Base-by-base conservation (phyloP, 2,797 vertebrate species). In the Phoxinus dragarum region DNA sequence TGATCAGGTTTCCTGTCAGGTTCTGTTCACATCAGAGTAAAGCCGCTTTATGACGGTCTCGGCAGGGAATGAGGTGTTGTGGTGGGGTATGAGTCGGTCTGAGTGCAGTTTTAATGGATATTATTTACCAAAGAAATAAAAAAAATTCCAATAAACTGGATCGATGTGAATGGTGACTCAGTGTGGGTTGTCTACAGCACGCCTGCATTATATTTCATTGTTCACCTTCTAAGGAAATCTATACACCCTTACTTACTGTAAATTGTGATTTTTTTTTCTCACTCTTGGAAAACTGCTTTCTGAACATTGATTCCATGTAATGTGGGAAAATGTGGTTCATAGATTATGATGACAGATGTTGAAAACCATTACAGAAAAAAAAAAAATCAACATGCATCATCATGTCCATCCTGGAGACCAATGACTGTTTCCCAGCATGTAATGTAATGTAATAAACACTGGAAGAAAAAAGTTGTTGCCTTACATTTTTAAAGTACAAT, bases 61-160 rank as follows among this genome's bases (percentile, higher is more conserved):
- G 3, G 10, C 44, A 6, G 44, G 27, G 71, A 34, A 74, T 49
- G 2, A 5, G 19, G 16, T 11, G 42, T 0, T 34, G 44, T 31
- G 27, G n/a, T 49, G 71, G 17, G 1, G 34, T 52, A 49, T 12
- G 17, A 74, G 47, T 21, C 17, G 10, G 27, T 21, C 47, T 34
- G 27, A 74, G 72, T 74, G 72, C 72, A 52, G 44, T 21, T 36
- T 72, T 52, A 74, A 74, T 74, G 27, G 72, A 74, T 74, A 0
- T 9, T 19, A 49, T 21, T 16, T 14, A 27, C 27, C 27, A 27
- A 27, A 27, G 27, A 16, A 34, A 34, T 19, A 61, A 6, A 66
- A 17, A 3, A 8, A n/a, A 49, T 74, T 52, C 11, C 27, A 74
- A 34, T 34, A 12, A 52, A 21, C 17, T 6, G 27, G 17, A 74